Evolutionary conservation across 2,113 vertebrate species (phyloP).

Genomic region (Trochalopteron elliotii): DNA sequence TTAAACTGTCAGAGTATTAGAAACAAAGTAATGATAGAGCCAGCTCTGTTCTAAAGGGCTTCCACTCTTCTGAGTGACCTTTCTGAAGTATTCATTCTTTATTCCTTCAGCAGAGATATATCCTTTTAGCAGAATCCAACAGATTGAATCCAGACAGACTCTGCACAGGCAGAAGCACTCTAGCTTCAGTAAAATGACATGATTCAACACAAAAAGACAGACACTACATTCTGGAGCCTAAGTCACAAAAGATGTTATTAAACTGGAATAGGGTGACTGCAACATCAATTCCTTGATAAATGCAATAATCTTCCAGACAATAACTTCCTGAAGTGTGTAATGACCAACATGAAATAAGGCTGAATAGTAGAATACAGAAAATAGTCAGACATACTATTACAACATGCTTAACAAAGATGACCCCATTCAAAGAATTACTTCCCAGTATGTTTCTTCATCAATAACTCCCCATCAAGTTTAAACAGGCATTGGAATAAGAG

Average conservation of each 20-base stretch:
- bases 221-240: not conserved
- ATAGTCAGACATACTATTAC: not conserved
- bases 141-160: not conserved
- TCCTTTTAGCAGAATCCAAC: not conserved
- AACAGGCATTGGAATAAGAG: not conserved
- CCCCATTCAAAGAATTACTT: not conserved
- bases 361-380: not conserved
- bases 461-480: not conserved
- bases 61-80: not conserved
- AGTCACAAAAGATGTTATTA: not conserved
- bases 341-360: not conserved
- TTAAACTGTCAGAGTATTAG: not conserved
- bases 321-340: not conserved
- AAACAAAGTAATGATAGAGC: not conserved
- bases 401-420: fast-evolving
- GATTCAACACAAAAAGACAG: not conserved
- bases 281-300: not conserved
- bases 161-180: not conserved
- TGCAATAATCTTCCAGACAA: not conserved
- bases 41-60: not conserved
- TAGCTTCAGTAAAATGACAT: not conserved
- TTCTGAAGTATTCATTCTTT: not conserved
- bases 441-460: not conserved
- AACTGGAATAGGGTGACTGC: not conserved
- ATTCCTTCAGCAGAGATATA: not conserved